phyloP scores from a whole-genome alignment of 2,797 vertebrate genomes.

The Protosalanx chinensis region DNA sequence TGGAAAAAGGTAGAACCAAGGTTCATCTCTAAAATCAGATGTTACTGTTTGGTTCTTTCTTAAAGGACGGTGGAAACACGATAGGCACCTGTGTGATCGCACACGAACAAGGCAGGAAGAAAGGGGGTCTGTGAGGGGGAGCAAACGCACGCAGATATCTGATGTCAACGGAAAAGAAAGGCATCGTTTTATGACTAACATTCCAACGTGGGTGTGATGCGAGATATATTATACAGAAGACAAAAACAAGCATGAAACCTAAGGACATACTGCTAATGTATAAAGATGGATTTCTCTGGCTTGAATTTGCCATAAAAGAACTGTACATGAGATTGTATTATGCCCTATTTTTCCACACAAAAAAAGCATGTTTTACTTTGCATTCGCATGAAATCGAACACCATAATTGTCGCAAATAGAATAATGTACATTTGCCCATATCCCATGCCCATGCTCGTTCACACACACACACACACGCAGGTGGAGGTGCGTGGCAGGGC shows the following conservation, averaged over 20 bases:
- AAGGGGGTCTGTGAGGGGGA: constrained; percentile 3
- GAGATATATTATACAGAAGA: constrained; percentile 4
- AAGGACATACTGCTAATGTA: constrained; percentile 3
- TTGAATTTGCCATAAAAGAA: background rate
- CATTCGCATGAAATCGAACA: background rate
- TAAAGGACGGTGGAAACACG: constrained; percentile 27
- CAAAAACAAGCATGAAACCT: background rate
- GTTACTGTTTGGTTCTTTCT: constrained; percentile 17
- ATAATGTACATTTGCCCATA: background rate
- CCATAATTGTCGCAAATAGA: background rate
- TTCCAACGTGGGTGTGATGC: constrained; percentile 8
- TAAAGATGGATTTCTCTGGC: background rate
- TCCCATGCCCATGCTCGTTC: background rate
- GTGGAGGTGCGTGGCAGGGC: background rate
- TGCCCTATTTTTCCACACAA: background rate
- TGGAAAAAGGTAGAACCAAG: constrained; percentile 18
- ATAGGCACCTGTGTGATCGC: constrained; percentile 15
- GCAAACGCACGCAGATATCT: constrained; percentile 9
- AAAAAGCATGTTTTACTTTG: background rate
- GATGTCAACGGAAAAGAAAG: constrained; percentile 17
- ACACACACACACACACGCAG: constrained; percentile 19
- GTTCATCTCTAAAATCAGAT: constrained; percentile 5
- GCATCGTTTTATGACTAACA: constrained; percentile 9
- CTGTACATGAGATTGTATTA: constrained; percentile 3
- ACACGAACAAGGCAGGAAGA: background rate